Evolutionary conservation across 1,140 invertebrate genomes (phyloP).

Genomic region (Pseudomyrmex gracilis): DNA sequence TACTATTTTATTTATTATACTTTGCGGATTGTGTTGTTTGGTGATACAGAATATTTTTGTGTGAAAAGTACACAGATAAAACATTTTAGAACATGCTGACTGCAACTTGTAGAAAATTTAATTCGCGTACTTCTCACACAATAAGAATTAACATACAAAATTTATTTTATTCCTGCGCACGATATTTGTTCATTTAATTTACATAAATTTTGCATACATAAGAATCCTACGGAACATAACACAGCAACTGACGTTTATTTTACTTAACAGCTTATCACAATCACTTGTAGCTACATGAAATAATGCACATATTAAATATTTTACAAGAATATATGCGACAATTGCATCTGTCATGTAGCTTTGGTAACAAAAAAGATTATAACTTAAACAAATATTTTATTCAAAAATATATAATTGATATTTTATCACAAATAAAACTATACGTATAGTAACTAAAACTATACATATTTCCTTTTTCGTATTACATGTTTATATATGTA

Average conservation of each 20-base stretch:
- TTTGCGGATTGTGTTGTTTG: constrained; percentile 41
- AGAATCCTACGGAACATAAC: constrained; percentile 46
- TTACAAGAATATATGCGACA: constrained; percentile 61
- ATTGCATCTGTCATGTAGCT: constrained; percentile 60
- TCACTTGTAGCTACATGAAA: constrained; percentile 54
- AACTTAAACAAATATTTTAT: constrained; percentile 47
- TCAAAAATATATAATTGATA: constrained; percentile 18
- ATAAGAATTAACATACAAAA: constrained; percentile 51
- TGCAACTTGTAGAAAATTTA: constrained; percentile 63
- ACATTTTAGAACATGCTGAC: constrained; percentile 60
- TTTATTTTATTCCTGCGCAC: constrained; percentile 21
- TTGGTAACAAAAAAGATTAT: constrained; percentile 62
- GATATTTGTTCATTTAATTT: constrained; percentile 42
- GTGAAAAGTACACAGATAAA: constrained; percentile 61
- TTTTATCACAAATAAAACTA: constrained; percentile 38
- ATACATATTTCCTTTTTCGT: constrained; percentile 22
- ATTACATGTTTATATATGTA: constrained; percentile 15
- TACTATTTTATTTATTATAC: constrained; percentile 50
- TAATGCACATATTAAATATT: constrained; percentile 57
- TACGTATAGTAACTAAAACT: constrained; percentile 37
- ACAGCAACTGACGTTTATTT: constrained; percentile 47
- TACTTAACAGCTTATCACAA: constrained; percentile 67
- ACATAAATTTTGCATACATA: constrained; percentile 58
- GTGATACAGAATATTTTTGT: constrained; percentile 36
- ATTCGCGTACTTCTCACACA: constrained; percentile 38